These are phyloP conservation scores for Schizaphis graminum DNA, from an alignment of 2,888 invertebrate genomes.

Conservation along the genomic window DNA sequence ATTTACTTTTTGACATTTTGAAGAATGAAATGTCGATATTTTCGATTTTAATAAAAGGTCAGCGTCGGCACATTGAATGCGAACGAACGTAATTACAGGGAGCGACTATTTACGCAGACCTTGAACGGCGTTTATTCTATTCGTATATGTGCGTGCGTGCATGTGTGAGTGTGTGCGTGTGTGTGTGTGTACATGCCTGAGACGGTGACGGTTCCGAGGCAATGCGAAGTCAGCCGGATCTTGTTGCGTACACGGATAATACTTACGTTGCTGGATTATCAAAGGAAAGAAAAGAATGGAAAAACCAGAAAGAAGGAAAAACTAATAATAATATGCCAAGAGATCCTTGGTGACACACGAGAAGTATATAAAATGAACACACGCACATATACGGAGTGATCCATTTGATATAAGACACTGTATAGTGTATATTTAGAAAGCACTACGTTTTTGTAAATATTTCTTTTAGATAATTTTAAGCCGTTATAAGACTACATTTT, in stretches of 20 bases:
- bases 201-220: background rate
- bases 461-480: too few species aligned
- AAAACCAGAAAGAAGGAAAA: background rate
- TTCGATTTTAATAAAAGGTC: constrained; percentile 61
- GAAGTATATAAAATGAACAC: background rate
- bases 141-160: background rate
- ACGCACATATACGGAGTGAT: background rate
- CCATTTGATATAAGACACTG: too few species aligned
- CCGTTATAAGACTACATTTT: too few species aligned
- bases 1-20: constrained; percentile 53
- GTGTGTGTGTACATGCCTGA: background rate
- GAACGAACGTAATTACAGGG: constrained; percentile 58
- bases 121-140: background rate
- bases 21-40: constrained; percentile 51
- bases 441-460: too few species aligned
- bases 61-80: constrained; percentile 6
- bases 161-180: background rate
- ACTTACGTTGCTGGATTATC: background rate
- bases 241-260: constrained; percentile 35
- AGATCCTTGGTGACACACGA: constrained; percentile 11
- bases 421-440: too few species aligned
- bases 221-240: constrained; percentile 6
- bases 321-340: constrained; percentile 15
- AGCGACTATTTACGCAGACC: background rate
- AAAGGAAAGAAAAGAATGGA: background rate